Evolutionary conservation across 2,113 vertebrate genomes (phyloP).

Genomic region (Lepisosteus oculatus): DNA sequence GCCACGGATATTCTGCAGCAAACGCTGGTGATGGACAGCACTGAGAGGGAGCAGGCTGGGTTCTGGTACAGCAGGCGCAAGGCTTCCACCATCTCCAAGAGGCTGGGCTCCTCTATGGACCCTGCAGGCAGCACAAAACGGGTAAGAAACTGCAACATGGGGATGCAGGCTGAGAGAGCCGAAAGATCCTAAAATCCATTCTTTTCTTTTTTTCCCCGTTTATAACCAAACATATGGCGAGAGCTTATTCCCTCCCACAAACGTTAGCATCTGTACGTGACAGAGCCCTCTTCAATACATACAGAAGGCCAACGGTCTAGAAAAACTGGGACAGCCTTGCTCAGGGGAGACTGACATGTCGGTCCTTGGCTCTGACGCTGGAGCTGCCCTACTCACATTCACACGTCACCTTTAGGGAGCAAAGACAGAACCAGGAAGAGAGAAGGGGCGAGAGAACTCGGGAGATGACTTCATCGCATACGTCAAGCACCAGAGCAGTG

Average conservation of each 20-base stretch:
- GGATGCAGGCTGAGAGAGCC: not conserved
- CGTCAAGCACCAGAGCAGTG: constrained; percentile 29
- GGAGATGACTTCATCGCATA: constrained; percentile 16
- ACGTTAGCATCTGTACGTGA: no score
- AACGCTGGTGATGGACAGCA: constrained; percentile 24
- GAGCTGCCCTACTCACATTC: constrained; percentile 30
- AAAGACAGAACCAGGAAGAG: constrained; percentile 46
- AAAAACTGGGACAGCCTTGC: no score
- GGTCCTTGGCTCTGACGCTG: no score
- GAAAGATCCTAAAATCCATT: no score
- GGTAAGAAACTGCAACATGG: no score
- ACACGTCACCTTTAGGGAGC: constrained; percentile 41
- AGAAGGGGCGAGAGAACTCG: constrained; percentile 29
- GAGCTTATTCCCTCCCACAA: no score
- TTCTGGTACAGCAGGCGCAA: constrained; percentile 27
- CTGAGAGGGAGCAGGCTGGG: constrained; percentile 25
- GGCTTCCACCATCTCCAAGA: constrained; percentile 28
- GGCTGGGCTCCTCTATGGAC: constrained; percentile 17
- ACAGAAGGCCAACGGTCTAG: not conserved
- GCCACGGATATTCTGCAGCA: constrained; percentile 14
- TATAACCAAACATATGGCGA: no score
- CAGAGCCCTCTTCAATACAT: not conserved
- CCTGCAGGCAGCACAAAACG: constrained; percentile 23
- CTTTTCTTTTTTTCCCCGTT: no score
- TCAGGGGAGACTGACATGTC: no score